Base-by-base conservation (phyloP, 2,113 vertebrate species). In the Asarcornis scutulata region DNA sequence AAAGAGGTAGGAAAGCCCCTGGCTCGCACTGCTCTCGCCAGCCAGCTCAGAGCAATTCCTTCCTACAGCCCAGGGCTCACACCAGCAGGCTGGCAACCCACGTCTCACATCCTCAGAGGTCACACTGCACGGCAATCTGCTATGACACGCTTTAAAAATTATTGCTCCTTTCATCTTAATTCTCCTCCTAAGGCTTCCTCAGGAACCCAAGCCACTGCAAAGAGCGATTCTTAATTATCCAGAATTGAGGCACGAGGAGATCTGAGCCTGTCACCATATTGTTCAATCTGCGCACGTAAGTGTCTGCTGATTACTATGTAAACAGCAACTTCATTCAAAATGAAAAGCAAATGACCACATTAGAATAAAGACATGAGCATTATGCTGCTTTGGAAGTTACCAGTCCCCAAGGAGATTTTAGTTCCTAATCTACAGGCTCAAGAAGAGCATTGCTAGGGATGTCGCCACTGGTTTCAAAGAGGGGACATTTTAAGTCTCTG, bases 301-400 rank as follows among this genome's bases (percentile, higher is more conserved):
- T 21, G 86, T 10, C 73, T 71, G 36, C 53, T 31, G 85, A 77
- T 18, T 27, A 31, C 88, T 86, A 6, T 34, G 77, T 79, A 74
- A 82, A 83, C 76, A 91, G 82, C 84, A 18, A 17, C 87, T 81
- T 78, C 84, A 66, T 52, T 83, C 93, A n/a, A 40, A 71, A 67
- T 4, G 25, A 67, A 71, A 82, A 76, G 89, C 73, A 73, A 93
- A 75, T 13, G 67, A 56, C 71, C 93, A 79, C 50, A 32, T 32
- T 23, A 34, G 82, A 79, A 75, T 31, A 53, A 59, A 89, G 86
- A n/a, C 62, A 64, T 0, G 36, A 80, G 69, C 46, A 20, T 32
- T n/a, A 50, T 1, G 62, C 77, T 53, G 83, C 79, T 77, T 44
- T 68, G 83, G 92, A 90, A 95, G 79, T 26, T 15, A 42, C 48